A percentile compares a stretch with the other conserved stretches of the same genome.
Conservation (phyloP, 2,888 invertebrate species). For the Dasypolia templi region DNA sequence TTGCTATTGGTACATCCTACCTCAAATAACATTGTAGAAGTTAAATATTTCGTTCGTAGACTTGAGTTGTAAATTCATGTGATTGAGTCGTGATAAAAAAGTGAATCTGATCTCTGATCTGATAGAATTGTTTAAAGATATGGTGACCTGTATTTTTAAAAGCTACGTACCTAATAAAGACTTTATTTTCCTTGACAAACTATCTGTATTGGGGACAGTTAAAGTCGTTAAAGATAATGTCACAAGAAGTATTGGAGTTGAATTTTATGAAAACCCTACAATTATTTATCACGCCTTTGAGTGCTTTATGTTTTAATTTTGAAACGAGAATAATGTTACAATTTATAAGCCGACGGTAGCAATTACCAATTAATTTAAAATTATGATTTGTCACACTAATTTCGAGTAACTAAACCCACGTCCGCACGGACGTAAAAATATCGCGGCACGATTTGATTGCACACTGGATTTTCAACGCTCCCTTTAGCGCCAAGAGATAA, state of each 20-base stretch:
- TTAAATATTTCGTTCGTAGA: slow-evolving; percentile 10
- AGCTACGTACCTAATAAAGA: neutral
- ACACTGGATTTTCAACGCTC: too few relatives aligned
- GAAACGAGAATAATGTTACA: slow-evolving; percentile 45
- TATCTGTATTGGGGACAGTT: slow-evolving; percentile 14
- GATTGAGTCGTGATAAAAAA: neutral
- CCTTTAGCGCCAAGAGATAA: too few relatives aligned
- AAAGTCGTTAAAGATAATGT: slow-evolving; percentile 15
- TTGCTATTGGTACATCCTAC: neutral
- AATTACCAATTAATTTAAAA: slow-evolving; percentile 64
- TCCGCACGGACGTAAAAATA: too few relatives aligned
- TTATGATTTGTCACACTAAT: slow-evolving; percentile 64
- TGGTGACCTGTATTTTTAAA: neutral
- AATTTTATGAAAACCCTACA: slow-evolving; percentile 26
- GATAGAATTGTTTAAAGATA: neutral
- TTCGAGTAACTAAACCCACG: slow-evolving; percentile 47
- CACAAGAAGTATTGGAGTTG: slow-evolving; percentile 11
- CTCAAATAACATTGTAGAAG: too few relatives aligned
- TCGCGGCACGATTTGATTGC: too few relatives aligned
- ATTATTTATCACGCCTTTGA: slow-evolving; percentile 36
- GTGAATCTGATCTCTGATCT: neutral
- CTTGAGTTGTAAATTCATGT: slow-evolving; percentile 29
- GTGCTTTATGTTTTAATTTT: slow-evolving; percentile 54
- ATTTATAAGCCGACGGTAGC: slow-evolving; percentile 57
- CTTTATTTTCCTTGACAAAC: neutral